A percentile compares a stretch with the other conserved stretches of the same genome.
These are phyloP conservation scores for Carassius carassius DNA, from an alignment of 2,113 vertebrate species.

Conservation along the genomic window DNA sequence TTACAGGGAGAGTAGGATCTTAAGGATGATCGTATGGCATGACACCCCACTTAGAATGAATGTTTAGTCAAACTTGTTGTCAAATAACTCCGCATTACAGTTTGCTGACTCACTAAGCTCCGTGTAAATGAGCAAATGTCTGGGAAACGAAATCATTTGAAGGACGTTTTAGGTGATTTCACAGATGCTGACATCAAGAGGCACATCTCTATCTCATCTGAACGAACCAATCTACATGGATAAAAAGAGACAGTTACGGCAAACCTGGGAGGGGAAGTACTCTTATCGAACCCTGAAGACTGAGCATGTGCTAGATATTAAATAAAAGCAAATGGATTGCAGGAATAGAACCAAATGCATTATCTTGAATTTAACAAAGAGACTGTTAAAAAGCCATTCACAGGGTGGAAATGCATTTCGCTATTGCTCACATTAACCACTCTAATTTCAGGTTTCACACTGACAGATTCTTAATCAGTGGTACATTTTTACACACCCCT, in stretches of 20 bases:
- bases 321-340: slow-evolving; percentile 47
- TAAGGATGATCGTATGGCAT: not conserved
- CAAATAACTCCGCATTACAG: not conserved
- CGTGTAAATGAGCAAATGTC: slow-evolving; percentile 6
- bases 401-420: slow-evolving; percentile 33
- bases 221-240: not conserved
- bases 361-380: slow-evolving; percentile 48
- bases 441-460: slow-evolving; percentile 48
- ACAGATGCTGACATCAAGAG: not conserved
- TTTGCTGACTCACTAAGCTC: slow-evolving; percentile 13
- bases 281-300: slow-evolving; percentile 13
- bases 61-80: not conserved
- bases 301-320: slow-evolving; percentile 31
- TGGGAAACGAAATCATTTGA: slow-evolving; percentile 11
- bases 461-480: slow-evolving; percentile 36
- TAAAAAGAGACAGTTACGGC: slow-evolving; percentile 21
- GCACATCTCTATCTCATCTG: not conserved
- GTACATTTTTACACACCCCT: not conserved
- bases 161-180: slow-evolving; percentile 24
- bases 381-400: slow-evolving; percentile 53
- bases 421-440: slow-evolving; percentile 31
- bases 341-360: slow-evolving; percentile 54
- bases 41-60: not conserved
- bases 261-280: slow-evolving; percentile 16
- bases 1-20: not conserved